Conservation (phyloP, 2,113 vertebrate species). For the Siphamia tubifer region DNA sequence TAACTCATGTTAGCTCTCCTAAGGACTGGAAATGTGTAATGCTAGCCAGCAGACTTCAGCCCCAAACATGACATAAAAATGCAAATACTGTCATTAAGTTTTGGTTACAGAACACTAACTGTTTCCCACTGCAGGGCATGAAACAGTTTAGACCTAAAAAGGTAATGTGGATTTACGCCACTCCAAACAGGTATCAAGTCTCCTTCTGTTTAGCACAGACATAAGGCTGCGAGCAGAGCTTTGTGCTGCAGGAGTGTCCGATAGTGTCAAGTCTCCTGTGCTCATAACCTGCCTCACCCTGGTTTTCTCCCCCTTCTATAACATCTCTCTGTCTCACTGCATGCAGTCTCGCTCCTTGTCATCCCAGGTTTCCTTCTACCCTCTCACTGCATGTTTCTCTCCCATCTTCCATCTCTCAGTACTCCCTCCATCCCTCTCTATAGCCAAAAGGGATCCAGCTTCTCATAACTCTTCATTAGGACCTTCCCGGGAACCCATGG, state of each 20-base stretch:
- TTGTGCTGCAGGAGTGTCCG: conserved; percentile 12
- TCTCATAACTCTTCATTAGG: conserved; percentile 79
- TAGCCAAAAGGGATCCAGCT: conserved; percentile 69
- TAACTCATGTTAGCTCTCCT: conserved; percentile 22
- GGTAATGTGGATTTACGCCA: conserved; percentile 3
- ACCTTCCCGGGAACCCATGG: conserved; percentile 55
- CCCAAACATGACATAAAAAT: conserved; percentile 32
- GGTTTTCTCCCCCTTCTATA: conserved; percentile 15
- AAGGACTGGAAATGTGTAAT: conserved; percentile 5
- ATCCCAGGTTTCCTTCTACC: neutral
- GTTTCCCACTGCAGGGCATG: neutral
- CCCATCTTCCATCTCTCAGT: conserved; percentile 22
- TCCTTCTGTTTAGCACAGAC: neutral
- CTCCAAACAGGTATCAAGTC: neutral
- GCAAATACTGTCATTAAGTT: conserved; percentile 15
- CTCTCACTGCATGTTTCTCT: conserved; percentile 16
- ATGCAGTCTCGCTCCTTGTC: neutral
- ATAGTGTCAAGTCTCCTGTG: neutral
- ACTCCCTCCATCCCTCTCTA: conserved; percentile 42
- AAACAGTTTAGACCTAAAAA: no score
- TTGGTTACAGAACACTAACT: neutral
- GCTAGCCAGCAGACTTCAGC: conserved; percentile 4
- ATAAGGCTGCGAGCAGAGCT: neutral
- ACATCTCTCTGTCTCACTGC: conserved; percentile 32
- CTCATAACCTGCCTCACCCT: no score